phyloP scores from a whole-genome alignment of 2,888 invertebrate species.

The Tuberolachnus salignus region DNA sequence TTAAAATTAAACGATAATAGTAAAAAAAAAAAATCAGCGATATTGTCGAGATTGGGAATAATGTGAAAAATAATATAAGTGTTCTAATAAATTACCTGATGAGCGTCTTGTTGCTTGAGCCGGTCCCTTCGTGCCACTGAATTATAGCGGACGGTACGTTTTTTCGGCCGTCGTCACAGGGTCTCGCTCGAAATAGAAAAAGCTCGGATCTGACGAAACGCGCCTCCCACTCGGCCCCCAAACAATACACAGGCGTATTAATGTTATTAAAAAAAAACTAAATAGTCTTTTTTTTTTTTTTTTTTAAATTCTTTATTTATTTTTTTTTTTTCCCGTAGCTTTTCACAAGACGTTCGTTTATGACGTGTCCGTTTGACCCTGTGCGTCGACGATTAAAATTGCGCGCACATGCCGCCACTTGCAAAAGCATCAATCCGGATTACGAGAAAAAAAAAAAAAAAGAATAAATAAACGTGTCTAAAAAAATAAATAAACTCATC shows the following conservation, averaged over 20 bases:
- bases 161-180: conserved; percentile 23
- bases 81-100: conserved; percentile 31
- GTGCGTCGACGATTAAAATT: conserved; percentile 29
- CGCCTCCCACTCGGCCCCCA: conserved; percentile 50
- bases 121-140: conserved; percentile 55
- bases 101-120: conserved; percentile 50
- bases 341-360: conserved; percentile 26
- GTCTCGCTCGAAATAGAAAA: conserved; percentile 54
- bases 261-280: conserved; percentile 31
- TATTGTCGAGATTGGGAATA: neutral
- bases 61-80: conserved; percentile 3
- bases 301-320: neutral
- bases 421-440: conserved; percentile 29
- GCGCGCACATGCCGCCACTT: conserved; percentile 16
- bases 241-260: conserved; percentile 23
- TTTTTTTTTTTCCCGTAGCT: conserved; percentile 5
- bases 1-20: neutral
- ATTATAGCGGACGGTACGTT: conserved; percentile 9
- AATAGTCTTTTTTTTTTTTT: conserved; percentile 1
- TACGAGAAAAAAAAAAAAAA: neutral
- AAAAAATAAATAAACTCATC: conserved; percentile 5
- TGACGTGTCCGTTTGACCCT: conserved; percentile 44
- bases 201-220: conserved; percentile 53
- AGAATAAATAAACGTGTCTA: neutral
- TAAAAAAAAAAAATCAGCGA: neutral